phyloP scores from a whole-genome alignment of 2,113 vertebrate genomes.

The Megatriorchis doriae region DNA sequence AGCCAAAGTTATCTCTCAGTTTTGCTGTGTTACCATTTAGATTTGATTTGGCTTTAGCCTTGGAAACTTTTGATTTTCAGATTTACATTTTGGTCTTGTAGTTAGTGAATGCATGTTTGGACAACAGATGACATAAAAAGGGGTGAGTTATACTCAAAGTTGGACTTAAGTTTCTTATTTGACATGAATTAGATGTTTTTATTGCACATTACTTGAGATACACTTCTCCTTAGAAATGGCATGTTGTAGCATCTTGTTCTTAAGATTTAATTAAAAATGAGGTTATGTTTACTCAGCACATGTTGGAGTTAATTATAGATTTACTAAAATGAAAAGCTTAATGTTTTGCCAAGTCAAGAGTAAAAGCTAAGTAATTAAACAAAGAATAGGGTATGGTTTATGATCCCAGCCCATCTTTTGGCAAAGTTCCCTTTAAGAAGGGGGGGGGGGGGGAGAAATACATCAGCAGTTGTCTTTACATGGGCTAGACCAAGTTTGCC shows the following conservation, averaged over 20 bases:
- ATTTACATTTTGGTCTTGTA: neutral
- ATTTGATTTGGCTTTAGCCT: neutral
- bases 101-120: neutral
- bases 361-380: constrained; percentile 68
- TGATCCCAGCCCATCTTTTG: constrained; percentile 50
- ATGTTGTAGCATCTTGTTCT: constrained; percentile 57
- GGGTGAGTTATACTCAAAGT: neutral
- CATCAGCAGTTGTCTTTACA: neutral
- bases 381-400: constrained; percentile 56
- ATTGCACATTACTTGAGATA: neutral
- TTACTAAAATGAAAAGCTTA: constrained; percentile 65
- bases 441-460: too few species aligned
- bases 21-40: neutral
- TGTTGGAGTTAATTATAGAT: constrained; percentile 66
- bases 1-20: neutral
- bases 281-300: constrained; percentile 66
- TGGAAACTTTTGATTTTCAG: neutral
- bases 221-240: constrained; percentile 38
- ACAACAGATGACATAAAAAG: neutral
- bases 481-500: neutral
- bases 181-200: neutral
- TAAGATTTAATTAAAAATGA: constrained; percentile 68
- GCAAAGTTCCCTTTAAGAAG: neutral
- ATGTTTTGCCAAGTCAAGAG: constrained; percentile 68
- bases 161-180: neutral